Conservation (phyloP, 1,140 invertebrate genomes). For the Plutomurus gul region DNA sequence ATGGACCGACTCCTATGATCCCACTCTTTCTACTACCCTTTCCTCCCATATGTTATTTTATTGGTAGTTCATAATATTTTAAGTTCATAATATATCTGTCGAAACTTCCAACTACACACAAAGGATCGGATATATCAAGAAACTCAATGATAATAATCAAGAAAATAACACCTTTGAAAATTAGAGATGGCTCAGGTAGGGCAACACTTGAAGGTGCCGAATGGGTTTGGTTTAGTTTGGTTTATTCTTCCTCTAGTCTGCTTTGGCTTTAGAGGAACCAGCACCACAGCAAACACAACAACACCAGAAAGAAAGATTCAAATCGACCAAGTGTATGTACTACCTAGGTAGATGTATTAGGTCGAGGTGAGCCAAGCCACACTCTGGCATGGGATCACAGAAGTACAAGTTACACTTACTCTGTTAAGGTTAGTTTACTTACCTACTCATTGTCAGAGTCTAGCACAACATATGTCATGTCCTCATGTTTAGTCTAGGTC, state of each 20-base stretch:
- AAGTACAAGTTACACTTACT: too few species aligned
- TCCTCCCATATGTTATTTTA: conserved; percentile 13
- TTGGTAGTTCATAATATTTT: too few species aligned
- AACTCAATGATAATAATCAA: conserved; percentile 46
- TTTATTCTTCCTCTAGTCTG: neutral
- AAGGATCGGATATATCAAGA: conserved; percentile 10
- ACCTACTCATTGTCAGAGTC: neutral
- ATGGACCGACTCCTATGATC: neutral
- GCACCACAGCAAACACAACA: too few species aligned
- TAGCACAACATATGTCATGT: conserved; percentile 17
- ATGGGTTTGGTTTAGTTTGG: conserved; percentile 38
- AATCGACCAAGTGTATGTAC: too few species aligned
- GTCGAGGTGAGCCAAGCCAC: neutral
- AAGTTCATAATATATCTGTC: conserved; percentile 23
- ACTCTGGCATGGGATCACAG: too few species aligned
- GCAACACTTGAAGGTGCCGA: conserved; percentile 50
- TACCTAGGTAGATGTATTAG: neutral
- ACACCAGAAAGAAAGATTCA: neutral
- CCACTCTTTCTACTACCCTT: conserved; percentile 16
- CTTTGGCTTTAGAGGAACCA: conserved; percentile 6
- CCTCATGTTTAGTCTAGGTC: conserved; percentile 6
- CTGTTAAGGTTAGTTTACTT: too few species aligned
- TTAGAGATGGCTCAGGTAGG: conserved; percentile 42
- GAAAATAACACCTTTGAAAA: conserved; percentile 49
- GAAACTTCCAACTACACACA: neutral